Evolutionary conservation across 2,113 vertebrate species (phyloP).

Genomic region (Macrotus californicus): DNA sequence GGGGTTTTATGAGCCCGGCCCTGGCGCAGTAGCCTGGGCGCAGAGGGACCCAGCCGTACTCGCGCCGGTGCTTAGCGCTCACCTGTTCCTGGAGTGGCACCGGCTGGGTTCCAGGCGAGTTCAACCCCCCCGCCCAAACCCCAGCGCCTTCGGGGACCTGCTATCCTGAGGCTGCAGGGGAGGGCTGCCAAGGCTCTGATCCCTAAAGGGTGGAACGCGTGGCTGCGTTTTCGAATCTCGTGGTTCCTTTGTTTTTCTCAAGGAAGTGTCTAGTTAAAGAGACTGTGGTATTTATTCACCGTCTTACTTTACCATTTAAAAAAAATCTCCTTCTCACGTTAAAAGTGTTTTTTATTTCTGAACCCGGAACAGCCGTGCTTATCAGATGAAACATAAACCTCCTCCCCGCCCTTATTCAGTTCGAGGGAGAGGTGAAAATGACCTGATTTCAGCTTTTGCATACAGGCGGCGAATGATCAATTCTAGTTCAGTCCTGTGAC

Average conservation of each 20-base stretch:
- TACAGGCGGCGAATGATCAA: not conserved
- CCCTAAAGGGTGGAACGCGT: not conserved
- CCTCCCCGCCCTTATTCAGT: not conserved
- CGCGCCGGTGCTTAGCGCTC: not conserved
- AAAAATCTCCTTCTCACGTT: constrained; percentile 21
- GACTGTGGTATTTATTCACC: constrained; percentile 44
- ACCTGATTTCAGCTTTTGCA: constrained; percentile 50
- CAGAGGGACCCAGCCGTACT: not conserved
- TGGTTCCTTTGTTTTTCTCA: constrained; percentile 64
- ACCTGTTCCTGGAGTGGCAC: not conserved
- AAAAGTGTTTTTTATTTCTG: constrained; percentile 55
- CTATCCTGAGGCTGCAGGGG: not conserved
- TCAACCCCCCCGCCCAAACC: not conserved
- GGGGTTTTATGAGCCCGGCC: not conserved
- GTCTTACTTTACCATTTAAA: constrained; percentile 2
- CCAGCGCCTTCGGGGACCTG: not conserved
- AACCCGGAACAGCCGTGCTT: constrained; percentile 44
- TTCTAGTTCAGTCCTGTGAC: constrained; percentile 39
- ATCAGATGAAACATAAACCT: constrained; percentile 57
- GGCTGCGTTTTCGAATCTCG: not conserved
- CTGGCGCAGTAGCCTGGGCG: not conserved
- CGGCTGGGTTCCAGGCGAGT: not conserved
- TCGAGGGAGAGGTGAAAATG: constrained; percentile 50
- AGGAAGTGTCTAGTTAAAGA: constrained; percentile 50
- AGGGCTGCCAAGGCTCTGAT: not conserved